Conservation (phyloP, 2,888 invertebrate genomes). For the Exocentrus adspersus region DNA sequence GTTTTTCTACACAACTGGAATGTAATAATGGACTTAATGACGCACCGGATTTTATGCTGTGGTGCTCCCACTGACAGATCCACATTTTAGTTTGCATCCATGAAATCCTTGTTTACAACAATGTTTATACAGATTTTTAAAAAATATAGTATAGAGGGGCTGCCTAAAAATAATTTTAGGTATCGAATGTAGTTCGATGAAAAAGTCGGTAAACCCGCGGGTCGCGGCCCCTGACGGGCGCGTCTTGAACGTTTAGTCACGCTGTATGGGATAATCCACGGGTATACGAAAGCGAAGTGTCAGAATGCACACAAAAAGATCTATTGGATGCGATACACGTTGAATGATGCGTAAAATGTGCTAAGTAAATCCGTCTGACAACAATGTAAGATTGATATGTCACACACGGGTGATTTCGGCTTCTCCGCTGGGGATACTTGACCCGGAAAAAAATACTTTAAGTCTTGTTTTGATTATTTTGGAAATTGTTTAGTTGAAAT, state of each 20-base stretch:
- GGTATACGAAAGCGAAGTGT: constrained; percentile 36
- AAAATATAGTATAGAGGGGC: no score
- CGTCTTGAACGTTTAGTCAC: constrained; percentile 42
- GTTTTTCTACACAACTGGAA: constrained; percentile 27
- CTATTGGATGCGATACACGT: constrained; percentile 41
- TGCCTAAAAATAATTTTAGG: no score
- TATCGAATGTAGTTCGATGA: no score
- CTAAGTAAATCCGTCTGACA: constrained; percentile 39
- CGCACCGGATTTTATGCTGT: constrained; percentile 3
- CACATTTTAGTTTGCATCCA: no score
- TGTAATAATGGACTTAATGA: constrained; percentile 21
- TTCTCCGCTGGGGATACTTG: neutral
- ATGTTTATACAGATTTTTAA: no score
- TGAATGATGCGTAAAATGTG: constrained; percentile 43
- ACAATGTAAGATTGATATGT: constrained; percentile 35
- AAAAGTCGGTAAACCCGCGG: no score
- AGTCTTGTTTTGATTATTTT: neutral
- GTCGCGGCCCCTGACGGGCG: no score
- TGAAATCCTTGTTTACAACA: no score
- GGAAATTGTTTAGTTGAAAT: no score
- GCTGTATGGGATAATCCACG: constrained; percentile 41
- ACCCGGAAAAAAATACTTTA: no score
- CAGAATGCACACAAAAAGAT: constrained; percentile 36
- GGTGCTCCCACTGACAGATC: neutral
- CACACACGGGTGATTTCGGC: constrained; percentile 27